Base-by-base conservation (phyloP, 2,113 vertebrate genomes). In the Apodemus sylvaticus region DNA sequence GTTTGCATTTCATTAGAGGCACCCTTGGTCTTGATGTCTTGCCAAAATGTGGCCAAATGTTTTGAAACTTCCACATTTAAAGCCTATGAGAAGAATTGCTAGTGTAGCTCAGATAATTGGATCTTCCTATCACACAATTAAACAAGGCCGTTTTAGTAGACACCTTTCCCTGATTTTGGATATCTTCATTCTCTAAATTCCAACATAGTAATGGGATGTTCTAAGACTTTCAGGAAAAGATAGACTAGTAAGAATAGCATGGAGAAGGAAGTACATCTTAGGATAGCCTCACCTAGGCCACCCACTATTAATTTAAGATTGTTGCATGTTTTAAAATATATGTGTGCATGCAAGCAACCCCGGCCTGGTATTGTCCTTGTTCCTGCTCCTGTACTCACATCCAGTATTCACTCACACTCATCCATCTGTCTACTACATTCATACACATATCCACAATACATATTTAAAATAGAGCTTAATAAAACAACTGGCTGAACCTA, bases 401-500 rank as follows among this genome's bases (percentile, higher is more conserved):
- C 42, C 16, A 62, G 1, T 85, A n/a, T 51, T 86, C 86, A 48
- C 34, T 93, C n/a, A 70, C 24, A 19, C 62, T 71, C 17, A 55
- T 20, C 14, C 6, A n/a, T 89, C 60, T 39, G 83, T n/a, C 36
- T 31, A 36, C 29, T 14, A 90, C 45, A 36, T 74, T 34, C 81
- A 64, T 5, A 53, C 51, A 31, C 17, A 36, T 16, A 82, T 76
- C 85, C 39, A 66, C 19, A 85, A 31, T 4, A 87, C 17, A 53
- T n/a, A 79, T 87, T 90, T 66, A 86, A 86, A 78, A 90, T 36
- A 6, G 19, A 79, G 31, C 60, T 97, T 91, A 70, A 64, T 53
- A 12, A 86, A 86, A 92, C 1, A 93, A 74, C 26, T 42, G 16
- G 88, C 60, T 89, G 14, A 70, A 89, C 48, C 70, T 91, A 45